Evolutionary conservation across 2,888 invertebrate genomes (phyloP).

Genomic region (Eristalis arbustorum): DNA sequence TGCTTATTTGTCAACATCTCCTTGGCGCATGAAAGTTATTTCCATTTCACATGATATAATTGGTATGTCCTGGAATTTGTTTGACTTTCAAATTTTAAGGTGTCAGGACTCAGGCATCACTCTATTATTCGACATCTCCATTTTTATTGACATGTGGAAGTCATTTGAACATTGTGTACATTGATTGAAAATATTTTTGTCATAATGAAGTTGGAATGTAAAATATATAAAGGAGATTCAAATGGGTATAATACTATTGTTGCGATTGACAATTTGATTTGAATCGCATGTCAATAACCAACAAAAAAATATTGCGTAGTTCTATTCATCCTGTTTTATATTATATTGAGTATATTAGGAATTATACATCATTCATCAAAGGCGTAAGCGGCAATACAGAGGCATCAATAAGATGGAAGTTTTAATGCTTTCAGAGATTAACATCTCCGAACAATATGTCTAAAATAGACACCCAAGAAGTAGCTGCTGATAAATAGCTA

Average conservation of each 20-base stretch:
- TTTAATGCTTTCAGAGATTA: too few relatives aligned
- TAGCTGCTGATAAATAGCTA: too few relatives aligned
- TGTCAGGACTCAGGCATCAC: background rate
- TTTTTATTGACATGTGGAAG: background rate
- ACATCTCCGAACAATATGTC: too few relatives aligned
- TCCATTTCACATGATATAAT: background rate
- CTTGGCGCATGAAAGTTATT: too few relatives aligned
- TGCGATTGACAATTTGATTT: background rate
- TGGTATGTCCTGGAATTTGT: background rate
- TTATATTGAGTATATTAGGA: too few relatives aligned
- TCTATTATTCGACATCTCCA: background rate
- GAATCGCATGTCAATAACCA: too few relatives aligned
- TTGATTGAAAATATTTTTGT: background rate
- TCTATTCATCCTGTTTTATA: too few relatives aligned
- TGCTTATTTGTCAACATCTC: background rate
- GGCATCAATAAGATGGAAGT: too few relatives aligned
- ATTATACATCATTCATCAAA: too few relatives aligned
- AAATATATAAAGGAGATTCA: background rate
- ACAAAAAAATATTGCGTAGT: too few relatives aligned
- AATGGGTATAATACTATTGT: background rate
- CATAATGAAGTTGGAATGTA: background rate
- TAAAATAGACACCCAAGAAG: too few relatives aligned
- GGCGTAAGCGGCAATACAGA: too few relatives aligned
- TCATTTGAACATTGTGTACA: background rate
- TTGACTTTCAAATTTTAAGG: background rate